Conservation (phyloP, 2,797 vertebrate species). For the Gallirallus australis region DNA sequence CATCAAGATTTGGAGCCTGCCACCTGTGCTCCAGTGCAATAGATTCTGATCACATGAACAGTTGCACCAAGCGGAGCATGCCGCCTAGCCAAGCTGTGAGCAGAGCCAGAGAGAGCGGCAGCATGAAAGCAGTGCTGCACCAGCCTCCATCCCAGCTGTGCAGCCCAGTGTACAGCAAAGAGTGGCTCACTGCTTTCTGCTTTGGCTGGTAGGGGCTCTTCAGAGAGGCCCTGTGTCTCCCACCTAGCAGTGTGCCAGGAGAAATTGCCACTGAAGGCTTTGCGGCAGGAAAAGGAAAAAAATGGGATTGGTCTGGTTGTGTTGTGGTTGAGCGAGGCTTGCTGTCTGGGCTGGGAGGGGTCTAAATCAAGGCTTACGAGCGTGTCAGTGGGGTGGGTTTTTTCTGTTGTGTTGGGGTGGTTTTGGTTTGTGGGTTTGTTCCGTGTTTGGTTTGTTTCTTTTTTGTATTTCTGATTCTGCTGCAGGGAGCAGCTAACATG, state of each 20-base stretch:
- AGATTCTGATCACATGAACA: background rate
- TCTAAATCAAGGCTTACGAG: background rate
- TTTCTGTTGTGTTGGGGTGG: background rate
- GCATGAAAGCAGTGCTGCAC: rapidly evolving
- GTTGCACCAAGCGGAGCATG: rapidly evolving
- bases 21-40: background rate
- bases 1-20: background rate
- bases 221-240: background rate
- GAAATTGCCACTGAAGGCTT: background rate
- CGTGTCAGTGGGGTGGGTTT: background rate
- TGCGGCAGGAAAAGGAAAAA: background rate
- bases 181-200: rapidly evolving
- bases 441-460: no score
- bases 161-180: rapidly evolving
- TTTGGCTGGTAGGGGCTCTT: rapidly evolving
- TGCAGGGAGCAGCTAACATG: background rate
- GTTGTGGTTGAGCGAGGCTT: background rate
- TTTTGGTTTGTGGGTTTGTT: background rate
- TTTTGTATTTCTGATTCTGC: background rate
- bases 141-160: rapidly evolving
- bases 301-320: background rate
- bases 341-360: background rate
- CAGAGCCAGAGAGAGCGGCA: background rate
- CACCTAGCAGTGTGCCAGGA: rapidly evolving
- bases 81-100: background rate